Conservation (phyloP, 2,797 vertebrate species). For the Bufotes viridis region DNA sequence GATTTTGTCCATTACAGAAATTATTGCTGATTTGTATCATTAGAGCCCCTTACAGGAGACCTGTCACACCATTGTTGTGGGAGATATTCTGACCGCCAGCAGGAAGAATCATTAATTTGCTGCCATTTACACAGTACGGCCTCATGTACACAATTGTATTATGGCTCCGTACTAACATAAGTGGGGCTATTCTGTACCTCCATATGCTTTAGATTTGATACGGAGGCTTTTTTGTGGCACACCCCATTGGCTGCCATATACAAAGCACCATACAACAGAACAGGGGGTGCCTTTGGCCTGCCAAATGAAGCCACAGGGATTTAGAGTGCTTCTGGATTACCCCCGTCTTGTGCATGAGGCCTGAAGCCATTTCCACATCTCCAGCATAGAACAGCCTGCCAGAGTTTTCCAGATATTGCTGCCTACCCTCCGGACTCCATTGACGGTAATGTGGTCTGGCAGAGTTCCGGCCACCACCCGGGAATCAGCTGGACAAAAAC, state of each 20-base stretch:
- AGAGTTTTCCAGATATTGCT: no score
- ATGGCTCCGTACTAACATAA: background rate
- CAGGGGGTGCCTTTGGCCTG: no score
- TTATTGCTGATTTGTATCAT: slow-evolving; percentile 71
- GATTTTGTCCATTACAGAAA: slow-evolving; percentile 61
- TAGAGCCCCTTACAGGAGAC: background rate
- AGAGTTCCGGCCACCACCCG: no score
- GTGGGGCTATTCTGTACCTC: background rate
- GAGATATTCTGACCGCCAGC: background rate
- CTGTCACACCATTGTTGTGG: background rate
- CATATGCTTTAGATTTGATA: background rate
- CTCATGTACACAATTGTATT: background rate
- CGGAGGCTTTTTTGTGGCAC: background rate
- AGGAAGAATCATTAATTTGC: no score
- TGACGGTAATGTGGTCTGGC: no score
- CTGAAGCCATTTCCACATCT: no score
- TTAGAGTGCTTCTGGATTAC: background rate
- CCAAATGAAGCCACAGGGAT: background rate
- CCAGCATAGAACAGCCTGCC: no score
- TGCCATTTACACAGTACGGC: background rate
- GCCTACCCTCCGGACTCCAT: no score
- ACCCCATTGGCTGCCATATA: background rate
- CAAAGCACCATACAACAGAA: background rate
- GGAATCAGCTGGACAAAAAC: no score
- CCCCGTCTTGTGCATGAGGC: no score